These are phyloP conservation scores for Podiceps cristatus DNA, from an alignment of 2,113 vertebrate genomes.

Conservation along the genomic window DNA sequence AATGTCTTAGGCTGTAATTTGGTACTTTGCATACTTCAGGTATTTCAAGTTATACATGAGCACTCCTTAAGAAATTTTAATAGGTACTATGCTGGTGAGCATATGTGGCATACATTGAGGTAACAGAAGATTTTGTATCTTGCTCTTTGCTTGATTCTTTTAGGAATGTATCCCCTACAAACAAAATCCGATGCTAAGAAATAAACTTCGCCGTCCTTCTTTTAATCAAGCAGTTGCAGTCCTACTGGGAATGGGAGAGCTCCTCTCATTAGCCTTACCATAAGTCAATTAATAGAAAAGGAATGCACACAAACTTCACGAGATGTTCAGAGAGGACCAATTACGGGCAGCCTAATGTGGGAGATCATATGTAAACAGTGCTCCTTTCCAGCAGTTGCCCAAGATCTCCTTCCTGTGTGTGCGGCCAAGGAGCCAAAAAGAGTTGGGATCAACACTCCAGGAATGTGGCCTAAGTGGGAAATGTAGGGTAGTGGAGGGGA, in stretches of 20 bases:
- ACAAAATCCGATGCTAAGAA: background rate
- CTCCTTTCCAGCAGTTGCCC: fast-evolving
- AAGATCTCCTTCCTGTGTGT: background rate
- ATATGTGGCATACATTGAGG: background rate
- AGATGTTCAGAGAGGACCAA: background rate
- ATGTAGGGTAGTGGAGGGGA: background rate
- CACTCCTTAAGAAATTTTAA: background rate
- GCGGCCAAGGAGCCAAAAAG: background rate
- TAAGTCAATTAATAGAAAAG: background rate
- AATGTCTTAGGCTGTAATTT: background rate
- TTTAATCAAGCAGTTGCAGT: background rate
- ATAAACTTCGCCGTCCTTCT: background rate
- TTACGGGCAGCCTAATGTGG: background rate
- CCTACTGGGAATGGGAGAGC: background rate
- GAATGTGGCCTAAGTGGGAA: background rate
- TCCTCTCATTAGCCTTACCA: background rate
- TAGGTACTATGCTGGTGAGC: background rate
- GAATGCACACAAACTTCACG: background rate
- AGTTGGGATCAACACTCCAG: background rate
- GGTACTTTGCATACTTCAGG: background rate
- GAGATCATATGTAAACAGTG: background rate
- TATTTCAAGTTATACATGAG: background rate
- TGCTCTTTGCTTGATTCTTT: background rate
- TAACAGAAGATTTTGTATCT: background rate
- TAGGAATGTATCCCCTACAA: background rate